Evolutionary conservation across 2,888 invertebrate species (phyloP).

Genomic region (Xestoiulus laeticollis): DNA sequence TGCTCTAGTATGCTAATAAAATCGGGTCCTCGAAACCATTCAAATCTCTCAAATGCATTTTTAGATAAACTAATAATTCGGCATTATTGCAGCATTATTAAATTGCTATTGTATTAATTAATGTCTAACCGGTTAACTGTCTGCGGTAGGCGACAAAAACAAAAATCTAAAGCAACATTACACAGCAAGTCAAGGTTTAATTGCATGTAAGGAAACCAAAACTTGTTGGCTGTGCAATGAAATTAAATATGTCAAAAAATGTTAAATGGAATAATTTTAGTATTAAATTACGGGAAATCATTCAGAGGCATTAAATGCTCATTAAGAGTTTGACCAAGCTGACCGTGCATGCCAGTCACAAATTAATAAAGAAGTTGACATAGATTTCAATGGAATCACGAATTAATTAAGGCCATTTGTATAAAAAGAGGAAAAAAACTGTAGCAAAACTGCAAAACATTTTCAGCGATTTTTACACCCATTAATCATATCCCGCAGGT

Average conservation of each 20-base stretch:
- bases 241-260: slow-evolving; percentile 1
- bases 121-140: not conserved
- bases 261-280: not conserved
- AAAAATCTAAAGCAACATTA: not conserved
- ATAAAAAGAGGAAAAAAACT: not conserved
- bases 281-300: not conserved
- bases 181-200: not conserved
- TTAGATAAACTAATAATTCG: not conserved
- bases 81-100: not conserved
- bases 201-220: not conserved
- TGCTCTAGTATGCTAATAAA: not conserved
- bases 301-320: not conserved
- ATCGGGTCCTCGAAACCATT: not conserved
- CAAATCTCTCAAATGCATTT: not conserved
- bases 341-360: not conserved
- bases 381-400: not conserved
- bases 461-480: not conserved
- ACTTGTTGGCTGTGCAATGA: not conserved
- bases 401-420: not conserved
- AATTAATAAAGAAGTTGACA: not conserved
- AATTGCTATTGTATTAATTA: not conserved
- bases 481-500: not conserved
- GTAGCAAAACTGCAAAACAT: not conserved
- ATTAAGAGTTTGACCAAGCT: not conserved
- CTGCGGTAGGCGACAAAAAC: not conserved